Conservation (phyloP, 2,888 invertebrate species). For the Frankliniella fusca region DNA sequence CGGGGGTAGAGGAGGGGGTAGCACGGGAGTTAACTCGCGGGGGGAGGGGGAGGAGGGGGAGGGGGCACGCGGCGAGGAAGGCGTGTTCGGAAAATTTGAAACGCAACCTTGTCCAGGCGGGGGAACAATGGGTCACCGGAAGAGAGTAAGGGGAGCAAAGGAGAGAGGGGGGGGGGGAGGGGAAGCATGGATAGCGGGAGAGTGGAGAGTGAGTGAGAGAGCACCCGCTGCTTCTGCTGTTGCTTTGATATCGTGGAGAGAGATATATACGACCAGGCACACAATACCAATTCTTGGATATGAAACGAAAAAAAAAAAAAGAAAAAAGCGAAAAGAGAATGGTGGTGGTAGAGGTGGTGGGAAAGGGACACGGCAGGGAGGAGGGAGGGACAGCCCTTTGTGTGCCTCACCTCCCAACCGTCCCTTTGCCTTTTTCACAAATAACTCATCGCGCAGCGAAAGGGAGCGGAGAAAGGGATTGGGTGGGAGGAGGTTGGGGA, state of each 20-base stretch:
- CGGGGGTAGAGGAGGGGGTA: neutral
- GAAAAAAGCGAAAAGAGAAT: neutral
- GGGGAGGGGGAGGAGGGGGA: no score
- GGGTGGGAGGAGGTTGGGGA: neutral
- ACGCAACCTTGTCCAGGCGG: neutral
- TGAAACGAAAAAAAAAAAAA: constrained; percentile 10
- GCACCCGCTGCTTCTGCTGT: neutral
- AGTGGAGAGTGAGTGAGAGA: neutral
- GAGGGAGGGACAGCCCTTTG: neutral
- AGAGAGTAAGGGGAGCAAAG: neutral
- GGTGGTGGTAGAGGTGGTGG: neutral
- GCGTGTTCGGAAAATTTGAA: neutral
- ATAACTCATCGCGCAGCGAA: constrained; percentile 1
- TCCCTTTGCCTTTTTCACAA: constrained; percentile 18
- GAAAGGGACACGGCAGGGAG: neutral
- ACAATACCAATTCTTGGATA: constrained; percentile 25
- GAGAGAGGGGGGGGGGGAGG: neutral
- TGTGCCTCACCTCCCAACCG: constrained; percentile 13
- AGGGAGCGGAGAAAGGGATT: neutral
- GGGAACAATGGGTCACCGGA: neutral
- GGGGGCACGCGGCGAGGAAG: neutral
- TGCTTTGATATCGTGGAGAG: constrained; percentile 1
- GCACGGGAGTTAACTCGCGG: neutral
- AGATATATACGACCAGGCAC: neutral
- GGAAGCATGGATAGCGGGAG: neutral